Evolutionary conservation across 1,140 invertebrate species (phyloP).

Genomic region (Oedothorax gibbosus): DNA sequence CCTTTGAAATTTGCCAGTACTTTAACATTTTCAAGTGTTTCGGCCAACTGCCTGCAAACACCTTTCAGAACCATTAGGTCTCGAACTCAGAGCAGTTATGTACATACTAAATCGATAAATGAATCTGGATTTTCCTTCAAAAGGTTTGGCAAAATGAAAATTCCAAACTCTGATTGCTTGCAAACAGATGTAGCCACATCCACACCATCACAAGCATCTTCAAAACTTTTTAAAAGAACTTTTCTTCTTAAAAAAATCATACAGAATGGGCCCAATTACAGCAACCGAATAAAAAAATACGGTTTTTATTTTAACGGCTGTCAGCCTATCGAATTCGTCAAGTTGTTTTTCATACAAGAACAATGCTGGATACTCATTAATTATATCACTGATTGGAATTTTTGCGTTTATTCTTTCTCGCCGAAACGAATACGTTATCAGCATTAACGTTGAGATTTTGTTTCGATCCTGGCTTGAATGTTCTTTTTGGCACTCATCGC

Average conservation of each 20-base stretch:
- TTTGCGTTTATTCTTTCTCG: neutral
- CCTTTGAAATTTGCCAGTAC: no score
- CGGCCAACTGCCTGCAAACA: no score
- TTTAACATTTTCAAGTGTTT: no score
- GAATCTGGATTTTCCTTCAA: no score
- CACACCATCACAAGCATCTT: neutral
- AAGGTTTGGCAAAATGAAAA: no score
- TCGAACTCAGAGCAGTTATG: no score
- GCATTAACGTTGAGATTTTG: neutral
- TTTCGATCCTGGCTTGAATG: neutral
- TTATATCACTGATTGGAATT: neutral
- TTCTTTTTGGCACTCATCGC: neutral
- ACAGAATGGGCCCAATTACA: neutral
- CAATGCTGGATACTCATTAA: neutral
- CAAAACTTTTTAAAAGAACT: neutral
- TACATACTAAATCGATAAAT: no score
- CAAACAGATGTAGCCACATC: neutral
- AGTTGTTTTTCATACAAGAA: neutral
- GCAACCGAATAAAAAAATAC: neutral
- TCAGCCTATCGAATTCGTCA: neutral
- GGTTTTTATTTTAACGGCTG: neutral
- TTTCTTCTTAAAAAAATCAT: neutral
- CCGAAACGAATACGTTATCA: neutral
- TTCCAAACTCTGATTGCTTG: no score
- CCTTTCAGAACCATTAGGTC: no score